Evolutionary conservation across 2,113 vertebrate genomes (phyloP).

Genomic region (Macroglossus sobrinus): DNA sequence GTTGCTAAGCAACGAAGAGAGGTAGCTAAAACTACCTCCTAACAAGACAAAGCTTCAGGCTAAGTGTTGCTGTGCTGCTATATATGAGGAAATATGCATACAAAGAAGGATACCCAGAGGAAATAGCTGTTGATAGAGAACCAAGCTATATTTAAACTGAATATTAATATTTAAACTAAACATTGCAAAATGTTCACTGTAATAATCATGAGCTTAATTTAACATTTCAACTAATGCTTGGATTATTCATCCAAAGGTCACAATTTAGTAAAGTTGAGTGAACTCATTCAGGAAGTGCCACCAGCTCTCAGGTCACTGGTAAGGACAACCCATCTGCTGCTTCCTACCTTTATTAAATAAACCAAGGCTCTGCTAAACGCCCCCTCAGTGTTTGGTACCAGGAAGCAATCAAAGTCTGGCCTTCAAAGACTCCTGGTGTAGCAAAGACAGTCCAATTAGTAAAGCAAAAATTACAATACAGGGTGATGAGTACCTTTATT

Average conservation of each 20-base stretch:
- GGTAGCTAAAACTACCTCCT: background rate
- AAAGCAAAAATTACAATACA: background rate
- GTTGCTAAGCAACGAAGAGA: background rate
- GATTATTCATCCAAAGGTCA: background rate
- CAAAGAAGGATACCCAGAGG: background rate
- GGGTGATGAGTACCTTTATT: background rate
- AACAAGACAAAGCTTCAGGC: background rate
- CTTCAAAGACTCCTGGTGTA: background rate
- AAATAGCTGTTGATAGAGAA: background rate
- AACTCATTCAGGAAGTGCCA: slow-evolving; percentile 40
- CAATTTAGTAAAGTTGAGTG: background rate
- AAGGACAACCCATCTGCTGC: background rate
- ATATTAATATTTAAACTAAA: slow-evolving; percentile 29
- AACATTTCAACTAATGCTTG: background rate
- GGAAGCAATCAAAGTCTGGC: background rate
- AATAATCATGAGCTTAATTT: background rate
- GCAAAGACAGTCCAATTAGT: background rate
- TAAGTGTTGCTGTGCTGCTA: background rate
- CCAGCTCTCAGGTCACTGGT: background rate
- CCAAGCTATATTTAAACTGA: background rate
- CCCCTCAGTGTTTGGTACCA: background rate
- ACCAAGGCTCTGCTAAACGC: background rate
- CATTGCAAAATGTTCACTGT: background rate
- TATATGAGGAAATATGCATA: background rate
- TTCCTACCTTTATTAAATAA: background rate